phyloP scores from a whole-genome alignment of 2,797 vertebrate species.

The Taeniopygia guttata region DNA sequence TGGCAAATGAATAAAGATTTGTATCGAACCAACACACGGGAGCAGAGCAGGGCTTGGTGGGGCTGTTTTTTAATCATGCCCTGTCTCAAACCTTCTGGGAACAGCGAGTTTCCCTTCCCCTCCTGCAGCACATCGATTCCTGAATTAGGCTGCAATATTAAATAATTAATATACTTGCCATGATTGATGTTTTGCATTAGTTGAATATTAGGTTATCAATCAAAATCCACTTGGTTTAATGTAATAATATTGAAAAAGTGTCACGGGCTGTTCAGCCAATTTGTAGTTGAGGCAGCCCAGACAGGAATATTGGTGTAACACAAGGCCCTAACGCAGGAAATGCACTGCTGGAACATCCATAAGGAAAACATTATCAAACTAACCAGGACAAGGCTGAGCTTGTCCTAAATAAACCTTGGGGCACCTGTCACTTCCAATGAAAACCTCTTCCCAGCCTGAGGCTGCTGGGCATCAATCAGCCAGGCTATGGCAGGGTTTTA shows the following conservation, averaged over 20 bases:
- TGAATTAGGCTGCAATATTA: conserved; percentile 99
- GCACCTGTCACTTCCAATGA: conserved; percentile 58
- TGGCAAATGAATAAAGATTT: conserved; percentile 92
- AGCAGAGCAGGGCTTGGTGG: conserved; percentile 74
- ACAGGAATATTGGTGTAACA: conserved; percentile 87
- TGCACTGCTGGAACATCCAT: conserved; percentile 71
- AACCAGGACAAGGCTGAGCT: conserved; percentile 40
- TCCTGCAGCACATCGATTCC: conserved; percentile 91
- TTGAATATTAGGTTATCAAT: conserved; percentile 99
- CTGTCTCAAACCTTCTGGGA: conserved; percentile 84
- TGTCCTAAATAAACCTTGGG: conserved; percentile 60
- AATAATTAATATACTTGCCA: conserved; percentile 99
- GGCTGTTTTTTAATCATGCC: conserved; percentile 77
- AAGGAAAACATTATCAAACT: conserved; percentile 60
- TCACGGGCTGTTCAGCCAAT: conserved; percentile 96
- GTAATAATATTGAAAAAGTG: conserved; percentile 99
- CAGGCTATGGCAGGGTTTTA: not conserved
- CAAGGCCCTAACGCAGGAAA: conserved; percentile 80
- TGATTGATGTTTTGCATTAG: conserved; percentile 99
- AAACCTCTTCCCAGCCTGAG: not conserved
- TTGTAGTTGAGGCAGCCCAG: conserved; percentile 95
- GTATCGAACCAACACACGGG: conserved; percentile 81
- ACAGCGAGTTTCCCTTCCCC: conserved; percentile 80
- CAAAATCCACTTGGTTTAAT: conserved; percentile 99
- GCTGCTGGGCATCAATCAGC: conserved; percentile 24